Conservation (phyloP, 1,140 invertebrate species). For the Neelides sp. region DNA sequence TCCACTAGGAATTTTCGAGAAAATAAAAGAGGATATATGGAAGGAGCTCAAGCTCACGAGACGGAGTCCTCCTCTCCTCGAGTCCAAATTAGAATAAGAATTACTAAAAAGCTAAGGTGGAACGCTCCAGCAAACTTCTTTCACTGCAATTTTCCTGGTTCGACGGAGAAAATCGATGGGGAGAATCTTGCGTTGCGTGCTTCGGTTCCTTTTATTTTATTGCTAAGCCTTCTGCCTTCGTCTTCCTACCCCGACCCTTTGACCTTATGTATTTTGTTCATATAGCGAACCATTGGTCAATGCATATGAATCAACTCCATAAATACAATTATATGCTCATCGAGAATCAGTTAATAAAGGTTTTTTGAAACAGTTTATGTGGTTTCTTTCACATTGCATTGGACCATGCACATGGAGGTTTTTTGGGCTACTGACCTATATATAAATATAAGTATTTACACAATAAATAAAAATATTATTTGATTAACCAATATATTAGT, state of each 20-base stretch:
- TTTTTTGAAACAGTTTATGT: too few relatives aligned
- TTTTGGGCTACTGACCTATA: too few relatives aligned
- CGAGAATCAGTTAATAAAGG: slow-evolving; percentile 2
- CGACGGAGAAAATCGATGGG: slow-evolving; percentile 14
- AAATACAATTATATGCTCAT: slow-evolving; percentile 9
- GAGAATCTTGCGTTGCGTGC: slow-evolving; percentile 18
- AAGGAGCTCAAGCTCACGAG: background rate
- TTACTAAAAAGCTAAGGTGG: background rate
- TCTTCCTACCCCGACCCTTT: slow-evolving; percentile 5
- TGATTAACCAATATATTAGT: too few relatives aligned
- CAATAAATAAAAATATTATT: too few relatives aligned
- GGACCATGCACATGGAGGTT: too few relatives aligned
- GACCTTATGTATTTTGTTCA: background rate
- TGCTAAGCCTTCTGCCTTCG: slow-evolving; percentile 15
- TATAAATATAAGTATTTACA: too few relatives aligned
- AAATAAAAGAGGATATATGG: slow-evolving; percentile 3
- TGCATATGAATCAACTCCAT: background rate
- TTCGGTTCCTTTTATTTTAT: slow-evolving; percentile 18
- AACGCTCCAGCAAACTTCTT: background rate
- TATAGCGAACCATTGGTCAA: background rate
- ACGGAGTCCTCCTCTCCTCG: background rate
- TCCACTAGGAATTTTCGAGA: too few relatives aligned
- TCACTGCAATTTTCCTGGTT: slow-evolving; percentile 4
- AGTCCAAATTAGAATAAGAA: background rate
- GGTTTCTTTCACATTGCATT: too few relatives aligned